A percentile compares a stretch with the other conserved stretches of the same genome.
Conservation (phyloP, 2,113 vertebrate species). For the Oxygymnocypris stewartii region DNA sequence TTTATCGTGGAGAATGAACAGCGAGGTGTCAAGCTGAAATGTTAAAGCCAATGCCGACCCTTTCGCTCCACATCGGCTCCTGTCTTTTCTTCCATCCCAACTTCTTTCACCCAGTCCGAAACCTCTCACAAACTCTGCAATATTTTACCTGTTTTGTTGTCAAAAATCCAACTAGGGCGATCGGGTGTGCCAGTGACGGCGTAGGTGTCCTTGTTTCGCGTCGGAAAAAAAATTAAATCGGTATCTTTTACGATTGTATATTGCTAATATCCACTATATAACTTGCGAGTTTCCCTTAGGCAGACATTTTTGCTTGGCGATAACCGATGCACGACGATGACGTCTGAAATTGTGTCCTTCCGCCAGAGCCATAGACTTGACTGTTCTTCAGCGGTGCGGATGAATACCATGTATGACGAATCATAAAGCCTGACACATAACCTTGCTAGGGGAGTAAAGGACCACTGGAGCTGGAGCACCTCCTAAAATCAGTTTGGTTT, state of each 20-base stretch:
- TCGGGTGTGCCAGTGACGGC: constrained; percentile 69
- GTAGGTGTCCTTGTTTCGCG: constrained; percentile 71
- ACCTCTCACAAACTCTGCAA: constrained; percentile 67
- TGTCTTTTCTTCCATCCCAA: constrained; percentile 73
- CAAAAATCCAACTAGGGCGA: constrained; percentile 84
- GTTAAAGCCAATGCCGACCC: constrained; percentile 50
- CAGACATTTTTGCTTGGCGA: constrained; percentile 93
- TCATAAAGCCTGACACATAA: constrained; percentile 35
- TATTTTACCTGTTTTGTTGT: constrained; percentile 80
- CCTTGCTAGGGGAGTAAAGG: constrained; percentile 31
- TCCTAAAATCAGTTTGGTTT: constrained; percentile 44
- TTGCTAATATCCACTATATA: constrained; percentile 78
- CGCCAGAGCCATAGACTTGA: constrained; percentile 66
- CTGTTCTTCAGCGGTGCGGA: constrained; percentile 32
- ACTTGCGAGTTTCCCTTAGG: constrained; percentile 95
- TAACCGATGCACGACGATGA: constrained; percentile 86
- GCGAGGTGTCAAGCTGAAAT: constrained; percentile 36
- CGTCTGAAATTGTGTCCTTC: constrained; percentile 83
- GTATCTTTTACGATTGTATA: constrained; percentile 57
- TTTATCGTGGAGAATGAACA: not conserved
- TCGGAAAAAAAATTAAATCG: constrained; percentile 67
- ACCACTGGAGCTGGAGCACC: constrained; percentile 38
- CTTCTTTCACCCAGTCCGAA: constrained; percentile 76
- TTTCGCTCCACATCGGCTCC: constrained; percentile 51
- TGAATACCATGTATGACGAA: constrained; percentile 35